Evolutionary conservation across 2,113 vertebrate genomes (phyloP), one percentile per base, ranked within the genome.

Genomic region (Rhinopithecus roxellana): DNA sequence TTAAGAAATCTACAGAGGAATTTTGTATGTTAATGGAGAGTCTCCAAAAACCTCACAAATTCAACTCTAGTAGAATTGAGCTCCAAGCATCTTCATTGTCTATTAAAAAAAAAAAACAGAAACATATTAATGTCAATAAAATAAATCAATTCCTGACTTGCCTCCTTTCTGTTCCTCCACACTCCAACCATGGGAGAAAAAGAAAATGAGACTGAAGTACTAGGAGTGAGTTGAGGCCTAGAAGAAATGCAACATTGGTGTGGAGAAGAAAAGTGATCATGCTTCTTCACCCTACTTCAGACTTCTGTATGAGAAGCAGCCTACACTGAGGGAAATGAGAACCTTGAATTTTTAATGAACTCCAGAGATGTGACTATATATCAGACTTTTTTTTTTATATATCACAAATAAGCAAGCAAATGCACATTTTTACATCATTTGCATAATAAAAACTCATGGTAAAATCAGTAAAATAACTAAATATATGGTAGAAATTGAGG

Each of bases 371-470:
- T 69, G 8, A 23, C 20, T 94, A 11, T 27, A 10, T 0, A 32
- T 10, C 52, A 18, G 6, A 17, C 1, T 55, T 2, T 89, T 32
- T 30, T 69, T 97, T 74, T 97, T 67, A n/a, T 96, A 38, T 97
- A 93, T 97, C 89, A 97, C 89, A 95, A 75, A 61, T 50, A 95
- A 93, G 23, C 25, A 95, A 70, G 25, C 1, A 86, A 55, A 64
- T 67, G 90, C 82, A 55, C 17, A 96, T 67, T 92, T 97, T 94
- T 59, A 93, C 75, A 88, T 72, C 0, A 79, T 79, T 61, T 93
- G 95, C 45, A 61, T 70, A 52, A 80, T 11, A 72, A 89, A 32
- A 30, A 78, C 78, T 93, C 69, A 75, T 8, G 40, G 52, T n/a
- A 93, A 97, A 85, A 69, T 16, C 8, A 93, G 94, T 3, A 84